Evolutionary conservation across 2,113 vertebrate species (phyloP), one percentile per base, ranked within the genome.

Genomic region (Nycticryphes semicollaris): DNA sequence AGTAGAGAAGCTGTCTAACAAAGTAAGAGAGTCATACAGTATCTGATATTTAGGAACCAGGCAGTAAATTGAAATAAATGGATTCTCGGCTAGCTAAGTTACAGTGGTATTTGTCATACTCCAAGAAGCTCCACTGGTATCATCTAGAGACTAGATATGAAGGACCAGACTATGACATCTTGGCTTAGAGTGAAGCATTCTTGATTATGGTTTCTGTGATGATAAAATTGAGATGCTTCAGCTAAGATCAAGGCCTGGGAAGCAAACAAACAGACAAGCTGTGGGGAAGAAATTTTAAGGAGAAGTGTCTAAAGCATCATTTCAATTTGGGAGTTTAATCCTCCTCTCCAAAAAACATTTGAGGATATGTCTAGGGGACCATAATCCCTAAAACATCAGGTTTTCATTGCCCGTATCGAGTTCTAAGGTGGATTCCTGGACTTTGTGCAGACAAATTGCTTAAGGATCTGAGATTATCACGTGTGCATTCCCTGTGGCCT

Each of bases 21-120:
- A 82, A 83, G 22, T 77, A 72, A 64, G 24, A 83, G 33, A 63
- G 20, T 35, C 27, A 33, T 69, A 37, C 39, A 37, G 45, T 7
- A 33, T 50, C 75, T 78, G 37, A 80, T 91, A 39, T 80, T 90
- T 37, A 37, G 37, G 31, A 95, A 25, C 45, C 35, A 25, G 54
- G 41, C 22, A 87, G 82, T 41, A 93, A 87, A 96, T 89, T 83
- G 85, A 97, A 95, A 94, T 41, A 90, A 95, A 96, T 82, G 76
- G 31, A 20, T 47, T 72, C 53, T 80, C 81, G 91, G 63, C 79
- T 80, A 45, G 45, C 5, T 5, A 77, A 89, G 59, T n/a, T 89
- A 66, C 76, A 87, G 54, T 28, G 45, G 16, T 60, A 87, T 97
- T 96, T 95, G n/a, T 94, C 89, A 68, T 74, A 87, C 15, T 68